Base-by-base conservation (phyloP, 2,797 vertebrate species). In the Danio aesculapii region DNA sequence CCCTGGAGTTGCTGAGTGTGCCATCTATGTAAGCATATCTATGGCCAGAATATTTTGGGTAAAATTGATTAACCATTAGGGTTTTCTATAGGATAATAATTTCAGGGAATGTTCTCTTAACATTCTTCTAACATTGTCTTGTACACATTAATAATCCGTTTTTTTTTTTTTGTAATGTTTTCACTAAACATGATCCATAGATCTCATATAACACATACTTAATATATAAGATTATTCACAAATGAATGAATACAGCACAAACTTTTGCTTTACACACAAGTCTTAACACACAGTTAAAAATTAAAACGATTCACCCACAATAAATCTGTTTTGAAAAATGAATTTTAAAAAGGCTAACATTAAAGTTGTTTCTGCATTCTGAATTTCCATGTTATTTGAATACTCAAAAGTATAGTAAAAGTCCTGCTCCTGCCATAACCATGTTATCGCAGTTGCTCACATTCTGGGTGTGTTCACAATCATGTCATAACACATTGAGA, bases 401-500 rank as follows among this genome's bases (percentile, higher is more conserved):
- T 67, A 21, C 41, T 64, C 67, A 7, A 44, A 61, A 75, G 16
- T 41, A 16, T 17, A 52, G 16, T n/a, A 53, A 17, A 8, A 52
- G 47, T 41, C 64, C 30, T 61, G 46, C 50, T 19, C 50, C 46
- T 8, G 81, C 83, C 87, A 86, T 82, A 83, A 66, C 76, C 85
- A 55, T 88, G 89, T 95, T 94, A 94, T 95, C 93, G 88, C 53
- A 70, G 77, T 84, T 68, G 71, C 87, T 89, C 70, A n/a, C 85
- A 86, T 76, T 74, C 86, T 85, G 92, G 94, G 93, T 81, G 94
- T 94, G 93, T 92, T 90, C 90, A 88, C 91, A 94, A 95, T 95
- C 94, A 91, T 87, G 85, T 87, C 86, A 43, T 74, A 89, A 87
- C 93, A 95, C 90, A 92, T 91, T 92, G 91, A 90, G 84, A 41